Percentiles rank a stretch among this genome's conserved stretches.
These are phyloP conservation scores for Rhingia campestris DNA, from an alignment of 2,888 invertebrate genomes.

Conservation along the genomic window DNA sequence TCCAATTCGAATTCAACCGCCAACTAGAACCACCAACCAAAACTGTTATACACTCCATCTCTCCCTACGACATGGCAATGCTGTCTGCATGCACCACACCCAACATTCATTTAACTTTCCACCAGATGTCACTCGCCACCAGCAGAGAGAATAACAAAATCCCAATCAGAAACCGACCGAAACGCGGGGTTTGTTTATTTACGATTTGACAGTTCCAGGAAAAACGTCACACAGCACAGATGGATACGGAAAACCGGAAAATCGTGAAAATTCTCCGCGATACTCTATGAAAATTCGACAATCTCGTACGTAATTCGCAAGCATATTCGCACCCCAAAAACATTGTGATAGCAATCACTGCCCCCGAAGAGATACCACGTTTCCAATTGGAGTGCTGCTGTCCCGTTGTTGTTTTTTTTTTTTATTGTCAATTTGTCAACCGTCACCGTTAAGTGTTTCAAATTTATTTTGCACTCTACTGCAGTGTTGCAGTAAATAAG, in stretches of 20 bases:
- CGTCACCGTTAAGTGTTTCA: neutral
- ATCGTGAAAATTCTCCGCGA: constrained; percentile 70
- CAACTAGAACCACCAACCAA: constrained; percentile 1
- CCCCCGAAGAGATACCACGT: neutral
- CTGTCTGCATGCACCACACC: neutral
- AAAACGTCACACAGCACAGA: constrained; percentile 81
- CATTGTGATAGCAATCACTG: constrained; percentile 14
- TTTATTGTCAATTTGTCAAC: neutral
- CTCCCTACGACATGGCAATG: constrained; percentile 52
- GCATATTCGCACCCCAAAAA: constrained; percentile 2
- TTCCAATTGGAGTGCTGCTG: constrained; percentile 13
- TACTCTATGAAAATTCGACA: constrained; percentile 56
- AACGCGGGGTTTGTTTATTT: constrained; percentile 78
- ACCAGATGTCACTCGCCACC: constrained; percentile 28
- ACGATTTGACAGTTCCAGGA: constrained; percentile 81
- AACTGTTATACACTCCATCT: constrained; percentile 55
- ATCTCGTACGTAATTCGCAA: constrained; percentile 42
- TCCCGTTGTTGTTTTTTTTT: neutral
- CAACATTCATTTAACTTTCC: constrained; percentile 20
- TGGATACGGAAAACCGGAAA: constrained; percentile 76
- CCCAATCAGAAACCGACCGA: constrained; percentile 60
- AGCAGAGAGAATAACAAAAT: constrained; percentile 10
- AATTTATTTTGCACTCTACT: constrained; percentile 27
- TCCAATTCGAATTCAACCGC: constrained; percentile 32
- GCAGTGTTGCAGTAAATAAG: constrained; percentile 22